Evolutionary conservation across 1,140 invertebrate species (phyloP).

Genomic region (Paracyclopina nana): DNA sequence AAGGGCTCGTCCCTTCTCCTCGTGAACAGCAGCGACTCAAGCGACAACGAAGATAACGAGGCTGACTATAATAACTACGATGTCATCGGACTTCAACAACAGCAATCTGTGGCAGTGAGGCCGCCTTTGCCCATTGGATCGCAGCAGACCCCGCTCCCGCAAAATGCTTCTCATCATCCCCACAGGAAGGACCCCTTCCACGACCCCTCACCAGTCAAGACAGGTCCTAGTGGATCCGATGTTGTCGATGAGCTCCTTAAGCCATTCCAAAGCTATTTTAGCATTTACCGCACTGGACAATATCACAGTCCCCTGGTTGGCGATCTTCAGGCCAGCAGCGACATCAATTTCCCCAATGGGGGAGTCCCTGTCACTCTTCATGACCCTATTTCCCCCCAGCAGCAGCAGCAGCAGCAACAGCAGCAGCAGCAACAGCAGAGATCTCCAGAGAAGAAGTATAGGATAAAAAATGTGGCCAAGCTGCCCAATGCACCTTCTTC

Average conservation of each 20-base stretch:
- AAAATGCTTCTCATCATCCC: not conserved
- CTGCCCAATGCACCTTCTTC: not conserved
- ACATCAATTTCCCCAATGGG: not conserved
- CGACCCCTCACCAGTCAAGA: slow-evolving; percentile 10
- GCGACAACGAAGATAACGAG: slow-evolving; percentile 12
- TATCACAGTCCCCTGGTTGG: slow-evolving; percentile 4
- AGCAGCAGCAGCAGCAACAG: slow-evolving; percentile 11
- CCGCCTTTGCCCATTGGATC: not conserved
- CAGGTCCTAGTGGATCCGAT: not conserved
- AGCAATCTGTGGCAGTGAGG: not conserved
- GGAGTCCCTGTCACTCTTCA: no score
- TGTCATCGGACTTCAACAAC: no score
- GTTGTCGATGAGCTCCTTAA: slow-evolving; percentile 16
- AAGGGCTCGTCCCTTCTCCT: slow-evolving; percentile 15
- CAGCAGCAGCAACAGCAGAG: slow-evolving; percentile 10
- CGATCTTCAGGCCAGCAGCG: not conserved
- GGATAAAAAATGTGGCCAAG: slow-evolving; percentile 7
- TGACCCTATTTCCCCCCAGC: not conserved
- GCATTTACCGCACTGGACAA: slow-evolving; percentile 12
- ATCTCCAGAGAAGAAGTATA: slow-evolving; percentile 10
- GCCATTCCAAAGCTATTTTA: slow-evolving; percentile 15
- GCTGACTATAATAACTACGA: no score
- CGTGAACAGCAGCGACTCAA: slow-evolving; percentile 11
- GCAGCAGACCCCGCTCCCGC: not conserved
- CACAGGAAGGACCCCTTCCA: slow-evolving; percentile 11